Evolutionary conservation across 2,888 invertebrate genomes (phyloP).

Genomic region (Lasioglossum leucozonium): DNA sequence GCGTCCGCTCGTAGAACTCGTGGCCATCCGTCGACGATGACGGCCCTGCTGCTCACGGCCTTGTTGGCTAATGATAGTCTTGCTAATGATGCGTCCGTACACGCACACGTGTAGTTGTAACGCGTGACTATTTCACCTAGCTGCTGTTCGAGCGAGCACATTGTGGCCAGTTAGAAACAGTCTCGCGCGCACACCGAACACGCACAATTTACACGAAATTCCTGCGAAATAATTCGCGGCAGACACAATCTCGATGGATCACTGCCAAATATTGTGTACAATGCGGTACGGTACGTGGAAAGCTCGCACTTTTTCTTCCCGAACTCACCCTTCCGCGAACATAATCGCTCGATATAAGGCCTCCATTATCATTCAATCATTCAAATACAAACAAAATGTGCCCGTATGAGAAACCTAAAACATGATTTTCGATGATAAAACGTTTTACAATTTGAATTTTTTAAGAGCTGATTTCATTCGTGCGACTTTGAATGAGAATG

Average conservation of each 20-base stretch:
- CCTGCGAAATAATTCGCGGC: not conserved
- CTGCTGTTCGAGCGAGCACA: conserved; percentile 61
- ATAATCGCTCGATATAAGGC: not conserved
- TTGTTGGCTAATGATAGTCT: conserved; percentile 84
- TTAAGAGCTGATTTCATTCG: too few relatives aligned
- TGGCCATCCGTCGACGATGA: conserved; percentile 38
- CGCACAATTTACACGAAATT: not conserved
- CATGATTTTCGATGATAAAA: too few relatives aligned
- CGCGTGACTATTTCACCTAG: conserved; percentile 74
- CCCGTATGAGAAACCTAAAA: too few relatives aligned
- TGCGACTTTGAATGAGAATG: too few relatives aligned
- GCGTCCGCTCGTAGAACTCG: conserved; percentile 7
- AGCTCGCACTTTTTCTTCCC: not conserved
- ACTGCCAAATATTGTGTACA: not conserved
- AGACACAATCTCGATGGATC: not conserved
- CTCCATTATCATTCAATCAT: too few relatives aligned
- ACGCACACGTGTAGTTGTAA: conserved; percentile 68
- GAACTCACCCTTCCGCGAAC: not conserved
- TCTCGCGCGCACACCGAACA: not conserved
- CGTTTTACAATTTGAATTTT: too few relatives aligned
- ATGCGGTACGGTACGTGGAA: not conserved
- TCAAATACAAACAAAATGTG: too few relatives aligned
- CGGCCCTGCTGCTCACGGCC: conserved; percentile 82
- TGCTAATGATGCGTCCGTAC: conserved; percentile 83
- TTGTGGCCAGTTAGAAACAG: conserved; percentile 20